Conservation (phyloP, 92 coral and sea anemone species). For the Porites divaricata region DNA sequence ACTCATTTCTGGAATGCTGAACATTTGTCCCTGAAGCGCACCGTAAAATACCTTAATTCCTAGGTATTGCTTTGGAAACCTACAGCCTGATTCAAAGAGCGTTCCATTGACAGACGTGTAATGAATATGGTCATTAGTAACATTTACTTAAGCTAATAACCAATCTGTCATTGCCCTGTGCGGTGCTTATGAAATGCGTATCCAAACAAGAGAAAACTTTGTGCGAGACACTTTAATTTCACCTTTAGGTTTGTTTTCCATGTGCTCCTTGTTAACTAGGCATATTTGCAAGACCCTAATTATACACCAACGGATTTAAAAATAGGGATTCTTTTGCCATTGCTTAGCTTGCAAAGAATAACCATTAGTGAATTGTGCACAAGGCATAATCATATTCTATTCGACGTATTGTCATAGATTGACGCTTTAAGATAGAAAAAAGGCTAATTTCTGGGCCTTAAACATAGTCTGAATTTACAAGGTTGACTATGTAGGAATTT, state of each 20-base stretch:
- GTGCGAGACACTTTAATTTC: constrained; percentile 5
- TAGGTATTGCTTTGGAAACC: not conserved
- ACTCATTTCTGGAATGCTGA: not conserved
- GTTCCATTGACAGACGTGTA: constrained; percentile 20
- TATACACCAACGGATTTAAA: not conserved
- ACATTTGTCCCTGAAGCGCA: not conserved
- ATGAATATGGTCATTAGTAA: constrained; percentile 35
- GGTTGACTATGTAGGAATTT: not conserved
- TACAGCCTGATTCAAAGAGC: not conserved
- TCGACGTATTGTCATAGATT: constrained; percentile 3
- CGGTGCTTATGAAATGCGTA: constrained; percentile 23
- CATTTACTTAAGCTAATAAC: constrained; percentile 19
- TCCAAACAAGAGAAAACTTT: not conserved
- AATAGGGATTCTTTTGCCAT: constrained; percentile 3
- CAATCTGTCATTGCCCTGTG: constrained; percentile 21
- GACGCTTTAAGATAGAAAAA: not conserved
- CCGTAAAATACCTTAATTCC: not conserved
- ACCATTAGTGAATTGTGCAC: not conserved
- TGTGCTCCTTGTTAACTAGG: not conserved
- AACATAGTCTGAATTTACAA: not conserved
- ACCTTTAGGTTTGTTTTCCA: constrained; percentile 10
- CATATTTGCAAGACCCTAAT: constrained; percentile 11
- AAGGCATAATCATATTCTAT: not conserved
- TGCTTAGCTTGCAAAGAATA: not conserved
- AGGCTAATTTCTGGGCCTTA: not conserved